Evolutionary conservation across 2,888 invertebrate species (phyloP).

Genomic region (Desoria tigrina): DNA sequence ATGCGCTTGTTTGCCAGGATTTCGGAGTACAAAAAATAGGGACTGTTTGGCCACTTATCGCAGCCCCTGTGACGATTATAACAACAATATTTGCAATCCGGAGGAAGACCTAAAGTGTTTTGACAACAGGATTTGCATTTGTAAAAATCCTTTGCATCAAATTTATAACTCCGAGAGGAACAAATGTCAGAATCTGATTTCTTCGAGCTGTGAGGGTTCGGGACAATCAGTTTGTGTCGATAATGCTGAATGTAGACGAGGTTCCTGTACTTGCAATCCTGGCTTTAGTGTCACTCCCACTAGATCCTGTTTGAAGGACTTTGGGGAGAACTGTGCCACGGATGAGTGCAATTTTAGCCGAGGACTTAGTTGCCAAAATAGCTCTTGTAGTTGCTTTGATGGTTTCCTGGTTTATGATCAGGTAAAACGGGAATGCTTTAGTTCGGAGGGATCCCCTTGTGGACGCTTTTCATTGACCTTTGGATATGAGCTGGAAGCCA

Average conservation of each 20-base stretch:
- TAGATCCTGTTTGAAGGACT: conserved; percentile 20
- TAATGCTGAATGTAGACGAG: conserved; percentile 29
- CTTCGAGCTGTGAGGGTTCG: conserved; percentile 13
- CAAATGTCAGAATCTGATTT: conserved; percentile 19
- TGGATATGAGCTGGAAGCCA: neutral
- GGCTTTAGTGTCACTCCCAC: conserved; percentile 30
- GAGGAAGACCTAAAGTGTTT: conserved; percentile 43
- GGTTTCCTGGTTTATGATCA: conserved; percentile 34
- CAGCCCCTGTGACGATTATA: conserved; percentile 28
- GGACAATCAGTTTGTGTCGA: conserved; percentile 18
- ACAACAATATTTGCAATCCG: conserved; percentile 29
- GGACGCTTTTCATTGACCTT: neutral
- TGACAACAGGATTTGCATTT: conserved; percentile 38
- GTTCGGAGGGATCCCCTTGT: conserved; percentile 34
- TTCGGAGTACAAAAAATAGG: conserved; percentile 22
- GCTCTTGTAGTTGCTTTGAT: conserved; percentile 41
- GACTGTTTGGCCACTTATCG: conserved; percentile 31
- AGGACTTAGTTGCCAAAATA: conserved; percentile 37
- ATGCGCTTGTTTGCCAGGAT: conserved; percentile 34
- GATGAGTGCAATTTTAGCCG: conserved; percentile 33
- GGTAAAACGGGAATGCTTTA: conserved; percentile 29
- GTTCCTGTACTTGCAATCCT: conserved; percentile 23
- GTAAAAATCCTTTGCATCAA: conserved; percentile 34
- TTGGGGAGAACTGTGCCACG: neutral
- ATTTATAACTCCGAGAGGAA: neutral